Evolutionary conservation across 35 echinoderm and acorn worm genomes (phyloP).

Genomic region (Heliocidaris erythrogramma): DNA sequence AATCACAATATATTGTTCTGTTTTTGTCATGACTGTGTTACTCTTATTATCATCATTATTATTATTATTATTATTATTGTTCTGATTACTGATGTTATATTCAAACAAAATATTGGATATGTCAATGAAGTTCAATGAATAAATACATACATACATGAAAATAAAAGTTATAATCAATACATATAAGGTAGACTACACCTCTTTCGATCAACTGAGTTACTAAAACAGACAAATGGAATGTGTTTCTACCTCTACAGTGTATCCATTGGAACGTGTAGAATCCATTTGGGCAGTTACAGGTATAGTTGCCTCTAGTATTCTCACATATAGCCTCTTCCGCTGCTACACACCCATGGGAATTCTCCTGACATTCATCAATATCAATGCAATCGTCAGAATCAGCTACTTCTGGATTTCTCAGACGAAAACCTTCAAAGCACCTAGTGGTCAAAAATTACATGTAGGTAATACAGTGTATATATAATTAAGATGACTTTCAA

Average conservation of each 20-base stretch:
- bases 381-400: slow-evolving; percentile 59
- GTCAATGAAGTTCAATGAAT: too few relatives aligned
- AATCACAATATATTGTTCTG: too few relatives aligned
- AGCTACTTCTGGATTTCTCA: slow-evolving; percentile 51
- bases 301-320: slow-evolving; percentile 87
- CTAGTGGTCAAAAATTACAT: slow-evolving; percentile 50
- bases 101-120: too few relatives aligned
- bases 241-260: slow-evolving; percentile 79
- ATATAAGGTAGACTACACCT: background rate
- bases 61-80: too few relatives aligned
- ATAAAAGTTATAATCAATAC: background rate
- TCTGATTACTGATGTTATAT: too few relatives aligned
- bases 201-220: background rate
- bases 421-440: slow-evolving; percentile 81
- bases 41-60: too few relatives aligned
- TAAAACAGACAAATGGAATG: background rate
- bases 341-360: slow-evolving; percentile 57
- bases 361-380: slow-evolving; percentile 73
- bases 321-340: slow-evolving; percentile 81
- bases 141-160: too few relatives aligned
- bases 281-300: slow-evolving; percentile 83
- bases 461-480: too few relatives aligned
- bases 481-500: too few relatives aligned
- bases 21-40: too few relatives aligned
- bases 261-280: slow-evolving; percentile 75